Percentiles rank a stretch among this genome's conserved stretches.
phyloP scores from a whole-genome alignment of 2,888 invertebrate species.

The Standfussiana lucernea region DNA sequence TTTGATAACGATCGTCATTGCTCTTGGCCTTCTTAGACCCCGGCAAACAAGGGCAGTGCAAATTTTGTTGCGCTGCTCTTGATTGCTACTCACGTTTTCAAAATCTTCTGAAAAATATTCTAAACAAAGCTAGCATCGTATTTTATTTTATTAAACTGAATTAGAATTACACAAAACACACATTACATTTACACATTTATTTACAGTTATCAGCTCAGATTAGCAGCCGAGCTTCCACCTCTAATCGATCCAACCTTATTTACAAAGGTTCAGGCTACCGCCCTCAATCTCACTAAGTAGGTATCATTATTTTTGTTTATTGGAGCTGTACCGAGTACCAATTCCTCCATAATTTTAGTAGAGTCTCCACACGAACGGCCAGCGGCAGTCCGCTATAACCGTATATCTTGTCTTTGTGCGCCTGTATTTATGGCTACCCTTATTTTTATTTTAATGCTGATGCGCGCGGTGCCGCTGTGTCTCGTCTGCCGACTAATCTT shows the following conservation, averaged over 20 bases:
- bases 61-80: no score
- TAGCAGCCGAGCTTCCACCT: constrained; percentile 25
- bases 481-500: constrained; percentile 84
- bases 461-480: constrained; percentile 88
- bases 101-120: background rate
- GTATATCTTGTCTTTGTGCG: constrained; percentile 90
- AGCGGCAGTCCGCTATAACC: constrained; percentile 85
- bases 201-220: constrained; percentile 34
- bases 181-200: no score
- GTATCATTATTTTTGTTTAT: constrained; percentile 71
- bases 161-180: no score
- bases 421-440: constrained; percentile 87
- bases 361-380: constrained; percentile 77
- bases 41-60: background rate
- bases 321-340: constrained; percentile 64
- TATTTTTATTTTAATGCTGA: constrained; percentile 91
- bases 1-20: background rate
- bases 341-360: constrained; percentile 71
- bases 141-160: no score
- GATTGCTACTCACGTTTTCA: no score
- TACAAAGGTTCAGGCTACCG: constrained; percentile 39
- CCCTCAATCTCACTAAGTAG: constrained; percentile 63
- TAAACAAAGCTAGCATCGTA: background rate
- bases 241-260: constrained; percentile 46
- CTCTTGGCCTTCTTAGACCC: background rate